A percentile compares a stretch with the other conserved stretches of the same genome.
These are phyloP conservation scores for Ciconia nigra DNA, from an alignment of 2,797 vertebrate genomes.

Conservation along the genomic window DNA sequence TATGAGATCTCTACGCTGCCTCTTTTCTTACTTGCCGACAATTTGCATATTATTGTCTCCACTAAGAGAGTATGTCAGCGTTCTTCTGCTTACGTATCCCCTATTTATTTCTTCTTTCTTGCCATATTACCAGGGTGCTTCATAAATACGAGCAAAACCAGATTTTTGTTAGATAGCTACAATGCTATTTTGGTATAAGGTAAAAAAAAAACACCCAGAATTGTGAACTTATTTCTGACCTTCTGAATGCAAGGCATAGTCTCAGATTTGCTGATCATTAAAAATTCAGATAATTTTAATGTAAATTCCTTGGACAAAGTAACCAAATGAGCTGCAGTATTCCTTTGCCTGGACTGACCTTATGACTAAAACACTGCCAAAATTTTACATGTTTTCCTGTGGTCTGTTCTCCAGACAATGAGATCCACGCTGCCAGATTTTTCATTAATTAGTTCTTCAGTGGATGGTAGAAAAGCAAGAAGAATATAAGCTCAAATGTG, in stretches of 20 bases:
- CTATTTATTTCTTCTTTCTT: not conserved
- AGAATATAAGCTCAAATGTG: not conserved
- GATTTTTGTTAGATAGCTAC: not conserved
- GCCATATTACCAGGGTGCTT: not conserved
- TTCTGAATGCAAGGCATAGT: not conserved
- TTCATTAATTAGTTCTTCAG: slow-evolving; percentile 37
- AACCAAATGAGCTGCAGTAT: not conserved
- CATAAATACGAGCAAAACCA: not conserved
- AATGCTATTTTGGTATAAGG: not conserved
- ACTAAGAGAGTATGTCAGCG: not conserved
- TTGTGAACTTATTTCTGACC: not conserved
- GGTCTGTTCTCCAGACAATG: slow-evolving; percentile 6
- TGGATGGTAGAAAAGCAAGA: not conserved
- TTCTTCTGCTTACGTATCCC: not conserved
- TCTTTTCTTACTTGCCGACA: not conserved
- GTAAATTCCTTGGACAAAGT: not conserved
- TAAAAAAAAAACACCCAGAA: not conserved
- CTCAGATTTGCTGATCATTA: not conserved
- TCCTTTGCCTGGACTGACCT: slow-evolving; percentile 6
- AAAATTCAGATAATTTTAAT: not conserved
- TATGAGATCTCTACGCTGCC: not conserved
- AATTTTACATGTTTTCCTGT: slow-evolving; percentile 15
- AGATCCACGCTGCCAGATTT: slow-evolving; percentile 15
- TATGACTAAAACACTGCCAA: not conserved
- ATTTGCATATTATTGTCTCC: not conserved